phyloP scores from a whole-genome alignment of 2,888 invertebrate genomes.

The Epistrophe grossulariae region DNA sequence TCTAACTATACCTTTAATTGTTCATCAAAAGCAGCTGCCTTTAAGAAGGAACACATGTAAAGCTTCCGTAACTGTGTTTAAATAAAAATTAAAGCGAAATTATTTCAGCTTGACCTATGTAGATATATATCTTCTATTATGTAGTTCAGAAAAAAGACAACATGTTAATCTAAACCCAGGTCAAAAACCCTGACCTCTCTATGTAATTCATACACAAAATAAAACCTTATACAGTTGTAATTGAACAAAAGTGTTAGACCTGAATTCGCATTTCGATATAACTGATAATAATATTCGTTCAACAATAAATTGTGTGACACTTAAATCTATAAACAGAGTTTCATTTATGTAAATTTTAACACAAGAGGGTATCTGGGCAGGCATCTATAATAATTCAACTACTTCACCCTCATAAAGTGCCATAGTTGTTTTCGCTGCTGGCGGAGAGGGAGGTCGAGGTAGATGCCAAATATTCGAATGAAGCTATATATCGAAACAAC shows the following conservation, averaged over 20 bases:
- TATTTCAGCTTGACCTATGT: neutral
- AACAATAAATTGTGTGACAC: slow-evolving; percentile 22
- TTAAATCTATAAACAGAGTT: slow-evolving; percentile 41
- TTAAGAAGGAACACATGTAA: no score
- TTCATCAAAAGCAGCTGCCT: no score
- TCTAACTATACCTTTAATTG: no score
- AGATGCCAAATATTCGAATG: slow-evolving; percentile 10
- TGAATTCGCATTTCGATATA: slow-evolving; percentile 4
- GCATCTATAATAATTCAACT: slow-evolving; percentile 20
- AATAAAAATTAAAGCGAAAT: no score
- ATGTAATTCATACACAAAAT: neutral
- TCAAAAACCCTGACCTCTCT: neutral
- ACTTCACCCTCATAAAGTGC: neutral
- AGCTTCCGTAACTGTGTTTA: no score
- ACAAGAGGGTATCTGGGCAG: neutral
- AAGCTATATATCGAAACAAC: slow-evolving; percentile 13
- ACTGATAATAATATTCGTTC: slow-evolving; percentile 39
- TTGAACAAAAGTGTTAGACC: slow-evolving; percentile 31
- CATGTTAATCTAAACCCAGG: neutral
- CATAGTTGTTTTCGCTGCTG: neutral
- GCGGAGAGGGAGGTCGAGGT: neutral
- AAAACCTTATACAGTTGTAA: neutral
- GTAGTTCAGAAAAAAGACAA: neutral
- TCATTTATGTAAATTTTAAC: slow-evolving; percentile 46
- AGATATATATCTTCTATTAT: no score